Evolutionary conservation across 2,888 invertebrate species (phyloP).

Genomic region (Ophraella communa): DNA sequence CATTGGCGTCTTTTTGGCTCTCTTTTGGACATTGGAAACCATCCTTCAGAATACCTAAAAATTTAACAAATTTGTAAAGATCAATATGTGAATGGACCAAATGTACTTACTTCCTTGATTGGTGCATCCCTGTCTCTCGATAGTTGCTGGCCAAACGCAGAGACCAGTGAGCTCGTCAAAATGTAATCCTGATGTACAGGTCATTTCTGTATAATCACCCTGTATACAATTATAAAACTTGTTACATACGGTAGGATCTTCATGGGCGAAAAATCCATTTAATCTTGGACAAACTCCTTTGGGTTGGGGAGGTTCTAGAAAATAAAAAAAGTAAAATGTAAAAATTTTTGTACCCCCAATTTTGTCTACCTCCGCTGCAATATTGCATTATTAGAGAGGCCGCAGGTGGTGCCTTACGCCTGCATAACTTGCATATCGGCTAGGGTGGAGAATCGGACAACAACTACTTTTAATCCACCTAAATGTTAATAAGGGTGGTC

Average conservation of each 20-base stretch:
- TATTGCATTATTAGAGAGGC: no score
- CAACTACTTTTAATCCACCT: no score
- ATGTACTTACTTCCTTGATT: constrained; percentile 52
- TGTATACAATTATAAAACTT: constrained; percentile 90
- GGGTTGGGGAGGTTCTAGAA: constrained; percentile 77
- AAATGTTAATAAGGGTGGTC: no score
- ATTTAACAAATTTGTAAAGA: not conserved
- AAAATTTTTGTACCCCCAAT: no score
- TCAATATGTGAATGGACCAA: not conserved
- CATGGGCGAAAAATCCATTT: constrained; percentile 92
- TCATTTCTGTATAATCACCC: constrained; percentile 78
- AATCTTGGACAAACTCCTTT: constrained; percentile 78
- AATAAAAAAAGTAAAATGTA: not conserved
- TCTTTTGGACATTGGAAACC: constrained; percentile 87
- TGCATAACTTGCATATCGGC: no score
- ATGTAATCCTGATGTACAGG: constrained; percentile 87
- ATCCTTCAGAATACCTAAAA: constrained; percentile 76
- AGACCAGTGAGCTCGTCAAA: constrained; percentile 90
- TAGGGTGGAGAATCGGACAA: no score
- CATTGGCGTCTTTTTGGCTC: constrained; percentile 68
- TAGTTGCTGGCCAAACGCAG: constrained; percentile 88
- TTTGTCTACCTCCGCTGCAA: no score
- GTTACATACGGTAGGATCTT: constrained; percentile 81
- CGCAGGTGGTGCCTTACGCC: no score
- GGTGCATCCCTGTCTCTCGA: constrained; percentile 76